Evolutionary conservation across 2,888 invertebrate genomes (phyloP), one percentile per base, ranked within the genome.

Genomic region (Ryuthela nishihirai): DNA sequence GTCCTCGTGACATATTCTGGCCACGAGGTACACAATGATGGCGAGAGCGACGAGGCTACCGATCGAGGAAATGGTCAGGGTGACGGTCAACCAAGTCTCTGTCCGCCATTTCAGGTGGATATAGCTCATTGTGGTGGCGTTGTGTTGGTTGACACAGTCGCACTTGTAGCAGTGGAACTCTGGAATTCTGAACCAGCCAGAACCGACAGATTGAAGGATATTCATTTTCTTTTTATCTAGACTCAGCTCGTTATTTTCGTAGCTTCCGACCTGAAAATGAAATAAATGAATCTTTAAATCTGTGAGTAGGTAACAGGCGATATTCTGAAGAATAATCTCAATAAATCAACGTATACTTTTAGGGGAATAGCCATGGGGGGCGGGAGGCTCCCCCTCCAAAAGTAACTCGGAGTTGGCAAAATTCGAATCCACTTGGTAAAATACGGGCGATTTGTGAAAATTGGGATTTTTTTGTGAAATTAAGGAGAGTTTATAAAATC

Each of bases 1-100:
- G 64, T 83, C 81, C 39, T 80, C 80, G 65, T 80, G 78, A 62
- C 82, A 82, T 42, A 84, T 79, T 26, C 84, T 77, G 38, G 82
- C 78, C 34, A 83, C 74, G 42, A 87, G 79, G 68, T 85, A 86
- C 43, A 81, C 78, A 24, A 82, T 75, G 39, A 85, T 81, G 7
- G 83, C 80, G 45, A 84, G 68, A 65, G 83, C 83, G 39, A 84
- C 80, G 2, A 85, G 72, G 21, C 82, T 78, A 1, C 85, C 84
- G 17, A 84, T 77, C 24, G 81, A 79, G n/a, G 84, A 81, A 3
- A 85, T 77, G 0, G 85, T 83, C 59, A 83, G 71, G 47, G 82
- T 80, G 12, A 82, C 81, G 25, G 81, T 81, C 42, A 83, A 79
- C 82, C 83, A 84, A 2, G 68, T 73, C 62, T 74, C 78, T 65